Percentiles rank a stretch among this genome's conserved stretches.
Evolutionary conservation across 2,113 vertebrate species (phyloP).

Genomic region (Mobula hypostoma): DNA sequence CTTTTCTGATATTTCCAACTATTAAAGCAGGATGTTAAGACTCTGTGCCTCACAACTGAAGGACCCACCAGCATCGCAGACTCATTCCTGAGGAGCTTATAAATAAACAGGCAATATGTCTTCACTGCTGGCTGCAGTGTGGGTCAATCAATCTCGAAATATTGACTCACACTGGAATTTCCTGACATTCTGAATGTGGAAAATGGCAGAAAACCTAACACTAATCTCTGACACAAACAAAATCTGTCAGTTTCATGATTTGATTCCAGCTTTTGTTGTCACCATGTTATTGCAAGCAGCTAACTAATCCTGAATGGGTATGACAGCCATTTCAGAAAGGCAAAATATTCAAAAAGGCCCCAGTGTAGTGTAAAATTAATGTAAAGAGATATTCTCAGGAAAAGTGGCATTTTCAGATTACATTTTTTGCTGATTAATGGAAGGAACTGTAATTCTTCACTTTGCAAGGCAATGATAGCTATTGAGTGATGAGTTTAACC

Average conservation of each 20-base stretch:
- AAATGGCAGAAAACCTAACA: conserved; percentile 14
- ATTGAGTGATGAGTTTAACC: background rate
- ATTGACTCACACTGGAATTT: background rate
- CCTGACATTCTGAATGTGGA: conserved; percentile 3
- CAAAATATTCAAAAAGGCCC: background rate
- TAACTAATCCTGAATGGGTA: conserved; percentile 3
- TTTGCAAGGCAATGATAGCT: background rate
- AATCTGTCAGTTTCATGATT: conserved; percentile 27
- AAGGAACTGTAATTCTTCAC: background rate
- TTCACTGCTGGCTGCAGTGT: background rate
- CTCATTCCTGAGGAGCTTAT: background rate
- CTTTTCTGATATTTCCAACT: background rate
- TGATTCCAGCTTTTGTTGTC: conserved; percentile 25
- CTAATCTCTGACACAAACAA: conserved; percentile 33
- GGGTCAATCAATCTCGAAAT: conserved; percentile 14
- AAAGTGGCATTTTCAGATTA: background rate
- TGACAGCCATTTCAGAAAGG: background rate
- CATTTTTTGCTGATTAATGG: background rate
- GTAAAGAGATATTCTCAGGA: background rate
- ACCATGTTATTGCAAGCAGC: conserved; percentile 29
- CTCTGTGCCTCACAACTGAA: background rate
- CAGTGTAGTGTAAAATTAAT: background rate
- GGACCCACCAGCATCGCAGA: background rate
- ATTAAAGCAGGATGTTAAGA: background rate
- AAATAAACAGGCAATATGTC: background rate